These are phyloP conservation scores for Phoebastria nigripes DNA, from an alignment of 2,797 vertebrate species.

Conservation along the genomic window DNA sequence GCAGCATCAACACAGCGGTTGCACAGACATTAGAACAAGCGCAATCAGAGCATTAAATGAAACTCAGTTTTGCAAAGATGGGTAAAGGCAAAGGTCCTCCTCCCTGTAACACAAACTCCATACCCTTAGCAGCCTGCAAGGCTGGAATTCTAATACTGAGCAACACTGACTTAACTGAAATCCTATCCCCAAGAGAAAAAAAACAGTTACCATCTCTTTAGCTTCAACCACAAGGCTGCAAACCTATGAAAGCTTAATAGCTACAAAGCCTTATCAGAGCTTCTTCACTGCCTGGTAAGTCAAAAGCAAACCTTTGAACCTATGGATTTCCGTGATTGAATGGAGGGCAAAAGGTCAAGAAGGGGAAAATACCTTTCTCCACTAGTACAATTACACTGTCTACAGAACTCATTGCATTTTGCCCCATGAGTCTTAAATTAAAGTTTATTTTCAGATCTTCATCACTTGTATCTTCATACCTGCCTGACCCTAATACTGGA, in stretches of 20 bases:
- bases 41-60: not conserved
- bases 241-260: constrained; percentile 34
- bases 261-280: constrained; percentile 19
- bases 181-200: not conserved
- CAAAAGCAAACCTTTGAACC: constrained; percentile 32
- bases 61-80: not conserved
- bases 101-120: not conserved
- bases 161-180: not conserved
- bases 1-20: not conserved
- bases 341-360: not conserved
- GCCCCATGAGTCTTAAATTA: not conserved
- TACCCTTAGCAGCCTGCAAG: not conserved
- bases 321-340: constrained; percentile 8
- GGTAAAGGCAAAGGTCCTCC: not conserved
- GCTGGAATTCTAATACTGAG: not conserved
- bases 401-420: constrained; percentile 3
- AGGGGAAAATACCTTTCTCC: constrained; percentile 21
- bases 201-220: not conserved
- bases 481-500: constrained; percentile 15
- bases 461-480: not conserved
- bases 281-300: constrained; percentile 12
- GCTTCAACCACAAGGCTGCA: not conserved
- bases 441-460: constrained; percentile 32
- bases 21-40: not conserved
- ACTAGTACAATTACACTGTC: not conserved